Base-by-base conservation (phyloP, 1,140 invertebrate species). In the Zaprionus ornatus region DNA sequence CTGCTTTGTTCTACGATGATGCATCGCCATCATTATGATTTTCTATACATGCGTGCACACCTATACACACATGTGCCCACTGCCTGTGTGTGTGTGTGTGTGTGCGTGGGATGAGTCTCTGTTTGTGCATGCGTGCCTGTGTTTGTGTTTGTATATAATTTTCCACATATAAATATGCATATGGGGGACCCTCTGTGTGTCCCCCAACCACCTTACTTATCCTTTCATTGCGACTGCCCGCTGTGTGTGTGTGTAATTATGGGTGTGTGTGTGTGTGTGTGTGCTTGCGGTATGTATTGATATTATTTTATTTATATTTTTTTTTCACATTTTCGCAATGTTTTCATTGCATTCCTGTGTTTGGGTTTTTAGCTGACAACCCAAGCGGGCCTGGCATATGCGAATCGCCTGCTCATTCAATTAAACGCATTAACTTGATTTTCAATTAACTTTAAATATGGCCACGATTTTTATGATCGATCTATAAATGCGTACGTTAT, bases 351-450 rank as follows among this genome's bases (percentile, higher is more conserved):
- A 90, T 90, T 80, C 73, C 80, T 42, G 63, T 87, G 84, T 80
- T 63, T 74, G 40, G 5, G 80, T 78, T 87, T 80, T 88, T 81
- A 81, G 82, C 78, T 55, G 54, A 68, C 76, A 76, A 62, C 21
- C 50, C 29, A 54, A 35, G 27, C 62, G 67, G 48, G 21, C 66
- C 50, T 29, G 69, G 27, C 79, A 87, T 88, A 87, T 88, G 82
- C 78, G 40, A 17, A 45, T 60, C 64, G 64, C 72, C 63, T 45
- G 62, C 48, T 77, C 72, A 90, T 90, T 90, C 71, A 88, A 88
- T 90, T 88, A 88, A 90, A 88, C 74, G 84, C 81, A 90, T 88
- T 88, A 90, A 88, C 84, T 88, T 88, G 85, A 88, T 88, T 88
- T 88, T 88, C 84, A 88, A 88, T 88, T 88, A 88, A 88, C 85